A percentile compares a stretch with the other conserved stretches of the same genome.
Evolutionary conservation across 64 coral and sea anemone genomes (phyloP).

Genomic region (Acropora yongei): DNA sequence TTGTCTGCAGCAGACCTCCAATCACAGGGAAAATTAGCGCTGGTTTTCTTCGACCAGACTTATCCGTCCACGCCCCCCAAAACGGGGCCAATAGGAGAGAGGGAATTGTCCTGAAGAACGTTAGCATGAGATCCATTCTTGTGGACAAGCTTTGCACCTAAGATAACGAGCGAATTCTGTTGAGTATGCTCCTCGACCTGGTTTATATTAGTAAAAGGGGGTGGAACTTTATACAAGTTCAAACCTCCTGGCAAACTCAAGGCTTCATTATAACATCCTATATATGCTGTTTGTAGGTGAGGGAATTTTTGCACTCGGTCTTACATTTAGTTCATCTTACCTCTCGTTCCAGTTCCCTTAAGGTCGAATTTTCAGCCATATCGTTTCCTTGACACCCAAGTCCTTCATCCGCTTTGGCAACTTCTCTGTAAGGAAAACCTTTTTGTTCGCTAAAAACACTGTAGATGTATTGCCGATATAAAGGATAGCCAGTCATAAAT

Average conservation of each 20-base stretch:
- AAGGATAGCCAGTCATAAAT: slow-evolving; percentile 69
- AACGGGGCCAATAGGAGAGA: slow-evolving; percentile 37
- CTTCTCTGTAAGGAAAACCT: slow-evolving; percentile 74
- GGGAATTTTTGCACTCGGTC: not conserved
- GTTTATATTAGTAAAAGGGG: too few relatives aligned
- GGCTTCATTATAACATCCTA: too few relatives aligned
- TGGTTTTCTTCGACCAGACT: slow-evolving; percentile 28
- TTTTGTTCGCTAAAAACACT: slow-evolving; percentile 76
- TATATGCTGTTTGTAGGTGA: too few relatives aligned
- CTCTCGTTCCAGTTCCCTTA: slow-evolving; percentile 55
- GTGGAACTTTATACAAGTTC: too few relatives aligned
- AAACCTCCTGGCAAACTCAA: too few relatives aligned
- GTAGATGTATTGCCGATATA: slow-evolving; percentile 89
- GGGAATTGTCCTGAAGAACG: slow-evolving; percentile 14
- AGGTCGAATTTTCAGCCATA: slow-evolving; percentile 17
- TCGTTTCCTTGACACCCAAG: slow-evolving; percentile 32
- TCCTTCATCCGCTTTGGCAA: not conserved
- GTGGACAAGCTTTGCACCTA: slow-evolving; percentile 76
- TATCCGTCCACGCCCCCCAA: slow-evolving; percentile 59
- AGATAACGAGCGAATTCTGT: not conserved
- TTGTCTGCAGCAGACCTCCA: not conserved
- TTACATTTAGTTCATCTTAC: not conserved
- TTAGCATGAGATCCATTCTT: slow-evolving; percentile 47
- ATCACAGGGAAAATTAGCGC: slow-evolving; percentile 31
- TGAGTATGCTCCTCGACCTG: too few relatives aligned